Conservation (phyloP, 35 echinoderm and acorn worm genomes). For the Eucidaris tribuloides region DNA sequence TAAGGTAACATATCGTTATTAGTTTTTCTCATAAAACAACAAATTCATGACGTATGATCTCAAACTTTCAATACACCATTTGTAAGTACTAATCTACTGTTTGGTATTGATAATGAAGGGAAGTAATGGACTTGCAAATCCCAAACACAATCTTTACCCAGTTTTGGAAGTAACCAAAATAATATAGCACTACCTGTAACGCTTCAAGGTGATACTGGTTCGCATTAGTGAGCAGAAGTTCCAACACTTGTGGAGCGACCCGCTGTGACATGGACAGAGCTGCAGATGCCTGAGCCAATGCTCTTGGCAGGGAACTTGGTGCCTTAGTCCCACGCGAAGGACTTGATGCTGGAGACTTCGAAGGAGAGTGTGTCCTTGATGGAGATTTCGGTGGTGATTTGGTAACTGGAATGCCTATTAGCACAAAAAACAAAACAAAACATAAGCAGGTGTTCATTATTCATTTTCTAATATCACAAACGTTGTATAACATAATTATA, state of each 20-base stretch:
- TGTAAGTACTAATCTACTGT: too few relatives aligned
- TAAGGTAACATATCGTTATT: too few relatives aligned
- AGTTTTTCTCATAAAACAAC: too few relatives aligned
- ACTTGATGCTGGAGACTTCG: slow-evolving; percentile 5
- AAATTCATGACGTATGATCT: too few relatives aligned
- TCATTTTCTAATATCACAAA: not conserved
- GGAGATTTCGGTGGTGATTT: slow-evolving; percentile 11
- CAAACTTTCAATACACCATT: too few relatives aligned
- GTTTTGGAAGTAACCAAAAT: not conserved
- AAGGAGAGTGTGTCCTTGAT: not conserved
- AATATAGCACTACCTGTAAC: not conserved
- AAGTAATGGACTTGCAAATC: too few relatives aligned
- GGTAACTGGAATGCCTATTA: not conserved
- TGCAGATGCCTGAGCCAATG: not conserved
- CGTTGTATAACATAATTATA: not conserved
- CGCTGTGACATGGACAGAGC: not conserved
- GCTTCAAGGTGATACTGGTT: not conserved
- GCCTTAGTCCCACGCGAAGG: slow-evolving; percentile 1
- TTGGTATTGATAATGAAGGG: too few relatives aligned
- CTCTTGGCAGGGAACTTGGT: not conserved
- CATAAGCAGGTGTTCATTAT: not conserved
- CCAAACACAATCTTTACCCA: too few relatives aligned
- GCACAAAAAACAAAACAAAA: not conserved
- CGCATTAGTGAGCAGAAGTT: not conserved
- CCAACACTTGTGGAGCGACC: not conserved